These are phyloP conservation scores for Lithodes maja DNA, from an alignment of 2,888 invertebrate genomes.

Conservation along the genomic window DNA sequence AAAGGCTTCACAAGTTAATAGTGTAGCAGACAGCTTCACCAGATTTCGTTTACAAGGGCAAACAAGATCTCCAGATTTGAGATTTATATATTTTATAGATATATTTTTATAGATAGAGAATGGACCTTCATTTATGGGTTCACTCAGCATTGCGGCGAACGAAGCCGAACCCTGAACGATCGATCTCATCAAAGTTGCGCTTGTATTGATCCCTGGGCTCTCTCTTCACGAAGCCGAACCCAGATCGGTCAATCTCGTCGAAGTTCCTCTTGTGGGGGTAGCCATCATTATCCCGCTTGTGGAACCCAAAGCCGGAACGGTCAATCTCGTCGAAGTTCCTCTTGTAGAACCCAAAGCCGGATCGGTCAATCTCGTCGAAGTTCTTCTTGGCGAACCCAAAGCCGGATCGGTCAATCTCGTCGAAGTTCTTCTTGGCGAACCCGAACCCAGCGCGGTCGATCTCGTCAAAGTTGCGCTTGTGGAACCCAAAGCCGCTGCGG, in stretches of 20 bases:
- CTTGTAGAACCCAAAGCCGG: slow-evolving; percentile 76
- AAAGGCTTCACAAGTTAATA: neutral
- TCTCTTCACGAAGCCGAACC: slow-evolving; percentile 79
- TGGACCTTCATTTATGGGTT: neutral
- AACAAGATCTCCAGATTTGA: neutral
- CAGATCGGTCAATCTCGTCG: slow-evolving; percentile 77
- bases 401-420: slow-evolving; percentile 56
- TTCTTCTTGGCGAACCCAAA: slow-evolving; percentile 73
- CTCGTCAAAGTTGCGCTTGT: slow-evolving; percentile 73
- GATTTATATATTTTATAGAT: neutral
- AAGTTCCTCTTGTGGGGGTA: slow-evolving; percentile 75
- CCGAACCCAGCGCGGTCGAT: slow-evolving; percentile 79
- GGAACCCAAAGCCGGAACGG: slow-evolving; percentile 77
- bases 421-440: slow-evolving; percentile 76
- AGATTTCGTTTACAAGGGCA: neutral
- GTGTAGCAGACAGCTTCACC: neutral
- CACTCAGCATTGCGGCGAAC: slow-evolving; percentile 76
- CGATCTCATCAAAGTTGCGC: slow-evolving; percentile 77
- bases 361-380: slow-evolving; percentile 77
- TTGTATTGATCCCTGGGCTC: slow-evolving; percentile 49
- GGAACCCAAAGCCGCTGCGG: slow-evolving; percentile 76
- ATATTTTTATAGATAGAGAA: neutral
- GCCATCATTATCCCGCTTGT: slow-evolving; percentile 78
- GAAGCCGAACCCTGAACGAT: slow-evolving; percentile 76
- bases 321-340: slow-evolving; percentile 71